Base-by-base conservation (phyloP, 2,113 vertebrate species). In the Lagopus leucura region DNA sequence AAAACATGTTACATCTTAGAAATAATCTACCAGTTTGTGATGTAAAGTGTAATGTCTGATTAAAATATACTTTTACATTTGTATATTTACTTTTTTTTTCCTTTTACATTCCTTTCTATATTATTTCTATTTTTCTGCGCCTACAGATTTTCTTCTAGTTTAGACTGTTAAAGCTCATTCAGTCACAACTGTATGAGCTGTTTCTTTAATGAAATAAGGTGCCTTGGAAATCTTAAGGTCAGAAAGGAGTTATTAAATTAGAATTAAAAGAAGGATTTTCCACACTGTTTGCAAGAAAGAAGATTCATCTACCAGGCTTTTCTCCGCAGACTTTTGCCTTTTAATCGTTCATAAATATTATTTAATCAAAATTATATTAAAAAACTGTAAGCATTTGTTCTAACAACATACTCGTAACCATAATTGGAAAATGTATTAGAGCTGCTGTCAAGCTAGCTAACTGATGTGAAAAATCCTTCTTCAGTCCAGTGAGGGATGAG, bases 281-380 rank as follows among this genome's bases (percentile, higher is more conserved):
- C 34, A 79, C 38, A 63, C 13, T 58, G 28, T 65, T 82, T 93
- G 73, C n/a, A 54, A 85, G 42, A 64, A 50, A 85, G n/a, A 78
- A 14, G 40, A 88, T 86, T 89, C 28, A 81, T 82, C 45, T 88
- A 21, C 13, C 20, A 90, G 65, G 67, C 22, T 48, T 86, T 47
- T 73, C 36, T 93, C 36, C 91, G 45, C 19, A 89, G 77, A 84
- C 24, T 74, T 92, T 73, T 72, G 20, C 10, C n/a, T 95, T 92
- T 86, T 91, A 92, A 94, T 88, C 75, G 71, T 77, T 86, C 19
- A 73, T 87, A 93, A 89, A 94, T 73, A 86, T 74, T 82, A 72
- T 76, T 94, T 81, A 54, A 90, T 94, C 6, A 8, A 58, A 93
- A 80, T 55, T 25, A 50, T 87, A 76, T 88, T 25, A 58, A 88